phyloP scores from a whole-genome alignment of 2,797 vertebrate genomes.

The Anniella stebbinsi region DNA sequence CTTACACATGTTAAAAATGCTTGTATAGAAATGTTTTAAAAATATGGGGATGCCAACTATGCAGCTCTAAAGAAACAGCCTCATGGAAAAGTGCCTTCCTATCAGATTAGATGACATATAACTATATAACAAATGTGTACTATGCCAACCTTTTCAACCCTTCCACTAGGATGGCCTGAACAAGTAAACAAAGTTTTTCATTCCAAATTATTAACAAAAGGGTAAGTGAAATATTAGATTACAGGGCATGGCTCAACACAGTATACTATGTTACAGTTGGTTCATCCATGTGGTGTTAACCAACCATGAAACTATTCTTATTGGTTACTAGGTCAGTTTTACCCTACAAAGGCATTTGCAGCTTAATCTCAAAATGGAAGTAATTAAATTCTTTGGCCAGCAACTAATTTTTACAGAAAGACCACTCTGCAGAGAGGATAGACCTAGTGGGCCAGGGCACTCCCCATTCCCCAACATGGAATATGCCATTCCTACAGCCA shows the following conservation, averaged over 20 bases:
- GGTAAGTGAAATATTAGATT: background rate
- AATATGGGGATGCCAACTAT: background rate
- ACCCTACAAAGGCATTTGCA: background rate
- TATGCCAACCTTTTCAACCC: too few species aligned
- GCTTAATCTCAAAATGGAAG: background rate
- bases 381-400: background rate
- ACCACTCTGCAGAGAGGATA: background rate
- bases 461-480: background rate
- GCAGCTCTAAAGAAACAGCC: background rate
- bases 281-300: background rate
- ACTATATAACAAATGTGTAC: background rate
- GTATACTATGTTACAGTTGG: background rate
- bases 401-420: background rate
- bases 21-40: background rate
- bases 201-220: background rate
- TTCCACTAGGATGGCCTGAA: background rate
- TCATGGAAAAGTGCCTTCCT: background rate
- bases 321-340: background rate
- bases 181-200: background rate
- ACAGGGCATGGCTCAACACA: background rate
- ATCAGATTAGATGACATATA: background rate
- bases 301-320: background rate
- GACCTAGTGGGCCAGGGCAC: too few species aligned
- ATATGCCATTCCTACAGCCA: background rate
- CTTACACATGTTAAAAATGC: background rate